Base-by-base conservation (phyloP, 2,113 vertebrate species). In the Balaeniceps rex region DNA sequence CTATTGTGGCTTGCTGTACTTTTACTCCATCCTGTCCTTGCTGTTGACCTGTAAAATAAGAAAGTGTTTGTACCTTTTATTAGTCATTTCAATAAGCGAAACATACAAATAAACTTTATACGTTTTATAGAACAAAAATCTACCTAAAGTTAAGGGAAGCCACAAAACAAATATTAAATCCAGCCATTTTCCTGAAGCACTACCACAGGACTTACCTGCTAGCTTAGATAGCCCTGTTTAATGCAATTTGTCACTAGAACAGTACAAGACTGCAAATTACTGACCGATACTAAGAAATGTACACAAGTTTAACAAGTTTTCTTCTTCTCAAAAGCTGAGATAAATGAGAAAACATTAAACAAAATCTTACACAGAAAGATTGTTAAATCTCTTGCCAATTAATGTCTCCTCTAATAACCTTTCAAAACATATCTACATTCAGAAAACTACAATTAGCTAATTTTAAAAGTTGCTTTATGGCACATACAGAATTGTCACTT, bases 11-110 rank as follows among this genome's bases (percentile, higher is more conserved):
- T 36, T 99, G 98, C 88, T 99, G 99, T 78, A 99, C 98, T 98
- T 99, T 99, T 68, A 99, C 98, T 88, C 98, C 98, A 75, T 99
- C 99, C 94, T 99, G 99, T 97, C 98, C 98, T 98, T 99, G 99
- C 96, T 99, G 98, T 94, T 99, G 99, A 98, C 99, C 99, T 99
- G 96, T 79, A 97, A 97, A 95, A 79, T 14, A 96, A 55, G 40
- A 83, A 80, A 65, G 55, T 21, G 5, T 46, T 84, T 66, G 31
- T 61, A 88, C 23, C 4, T 70, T 71, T 75, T 77, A 44, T 68
- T 49, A 52, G 21, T 64, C 7, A 83, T 85, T 79, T 69, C 66
- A 91, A 0, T 10, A 85, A 72, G 26, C 46, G 13, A 84, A 96
- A 71, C 25, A 25, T 25, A 60, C 26, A 78, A 78, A 93, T 57